Base-by-base conservation (phyloP, 2,888 invertebrate species). In the Thalpophila matura region DNA sequence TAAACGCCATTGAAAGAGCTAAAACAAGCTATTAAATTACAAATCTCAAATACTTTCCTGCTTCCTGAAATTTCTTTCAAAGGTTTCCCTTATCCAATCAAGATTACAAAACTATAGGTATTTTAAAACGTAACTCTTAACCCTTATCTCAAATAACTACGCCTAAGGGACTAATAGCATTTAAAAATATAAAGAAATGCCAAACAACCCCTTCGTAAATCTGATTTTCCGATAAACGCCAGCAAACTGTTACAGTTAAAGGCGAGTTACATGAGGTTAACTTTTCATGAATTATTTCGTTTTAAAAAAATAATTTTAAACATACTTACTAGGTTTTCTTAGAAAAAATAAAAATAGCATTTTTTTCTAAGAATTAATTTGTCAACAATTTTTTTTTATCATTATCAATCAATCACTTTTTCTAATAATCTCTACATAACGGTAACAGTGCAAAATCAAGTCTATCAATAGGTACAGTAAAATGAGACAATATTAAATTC, bases 121-220 rank as follows among this genome's bases (percentile, higher is more conserved):
- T 74, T 74, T 73, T 76, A 67, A 73, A 77, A 45, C 56, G 66
- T 61, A 53, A 68, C 43, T 67, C 57, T 76, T 71, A 77, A 71
- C 67, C 74, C 78, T 86, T 92, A 91, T 91, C 90, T 70, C 68
- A 77, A 77, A 69, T 74, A 87, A 94, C 85, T 88, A 74, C 84
- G 74, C 88, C 86, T 86, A 49, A 58, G 93, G 93, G 94, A 90
- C 87, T 88, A 94, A 94, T 94, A 92, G 88, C 83, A 87, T 91
- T 92, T 86, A 86, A 89, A 79, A 89, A 87, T 74, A 90, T 90
- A 92, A 93, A 91, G 89, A 89, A 91, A 89, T 84, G 74, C 77
- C 70, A 63, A 85, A 86, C 79, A 82, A 84, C 82, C 89, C 90
- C 86, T 85, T 89, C 86, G 65, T 78, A 83, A 88, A 86, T 92